Evolutionary conservation across 2,113 vertebrate genomes (phyloP), one percentile per base, ranked within the genome.

Genomic region (Campylomormyrus tamandua): DNA sequence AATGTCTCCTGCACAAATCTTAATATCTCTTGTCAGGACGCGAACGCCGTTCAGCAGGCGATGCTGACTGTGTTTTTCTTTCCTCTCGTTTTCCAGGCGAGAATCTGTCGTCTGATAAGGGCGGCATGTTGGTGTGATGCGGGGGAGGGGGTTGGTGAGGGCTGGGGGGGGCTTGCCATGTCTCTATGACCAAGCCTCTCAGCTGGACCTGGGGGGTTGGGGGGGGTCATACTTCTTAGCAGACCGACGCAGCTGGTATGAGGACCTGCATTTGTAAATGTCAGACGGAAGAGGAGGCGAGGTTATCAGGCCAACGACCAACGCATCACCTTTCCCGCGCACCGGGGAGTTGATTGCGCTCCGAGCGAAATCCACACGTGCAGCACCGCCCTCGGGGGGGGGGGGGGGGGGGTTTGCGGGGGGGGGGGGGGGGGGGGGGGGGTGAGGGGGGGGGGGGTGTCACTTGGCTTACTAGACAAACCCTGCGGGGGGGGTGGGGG

Each of bases 251-350:
- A 27, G 58, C 58, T 27, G 58, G 31, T 35, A 13, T 31, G 70
- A 31, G 74, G 13, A 42, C 46, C 62, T 77, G 27, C 42, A 53
- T 87, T 87, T 42, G 46, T 87, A 77, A 90, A 90, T 49, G 89
- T 87, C 49, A 74, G 49, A 53, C 27, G 3, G 35, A 53, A 88
- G 35, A 27, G 7, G 7, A 17, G 39, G 49, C 2, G 49, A 56
- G 52, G 89, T 70, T 52, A 87, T 87, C 89, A 39, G 89, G 56
- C 27, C 24, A 3, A 35, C 27, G 1, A 50, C 24, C 66, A 48
- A 83, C 13, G 48, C 17, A 17, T 90, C 89, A 80, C 89, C 89
- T 53, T 45, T 77, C 19, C 35, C 0, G 35, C 62, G 46, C 85
- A n/a, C 53, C 27, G 19, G 84, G 84, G 89, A 45, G 48, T 66